These are phyloP conservation scores for Penelope pileata DNA, from an alignment of 2,113 vertebrate genomes.

Conservation along the genomic window DNA sequence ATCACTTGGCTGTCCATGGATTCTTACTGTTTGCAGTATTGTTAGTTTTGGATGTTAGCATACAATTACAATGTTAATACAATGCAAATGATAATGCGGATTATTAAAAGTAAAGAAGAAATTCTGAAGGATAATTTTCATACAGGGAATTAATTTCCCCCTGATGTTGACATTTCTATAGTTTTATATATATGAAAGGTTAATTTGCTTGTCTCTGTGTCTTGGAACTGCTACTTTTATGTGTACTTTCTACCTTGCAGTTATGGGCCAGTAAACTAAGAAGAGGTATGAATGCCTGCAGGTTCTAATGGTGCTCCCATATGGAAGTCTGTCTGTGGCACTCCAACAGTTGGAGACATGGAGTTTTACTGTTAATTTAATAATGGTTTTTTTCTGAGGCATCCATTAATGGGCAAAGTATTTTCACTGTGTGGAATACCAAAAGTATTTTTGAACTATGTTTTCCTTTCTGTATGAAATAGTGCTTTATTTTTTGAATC, in stretches of 20 bases:
- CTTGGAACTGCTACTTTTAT: background rate
- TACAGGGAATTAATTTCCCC: background rate
- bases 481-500: background rate
- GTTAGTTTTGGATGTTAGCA: background rate
- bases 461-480: background rate
- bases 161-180: background rate
- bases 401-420: background rate
- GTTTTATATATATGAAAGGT: background rate
- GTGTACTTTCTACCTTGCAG: background rate
- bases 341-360: background rate
- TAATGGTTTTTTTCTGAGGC: background rate
- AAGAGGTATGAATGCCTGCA: background rate
- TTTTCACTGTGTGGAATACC: background rate
- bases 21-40: background rate
- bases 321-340: conserved; percentile 5
- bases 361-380: background rate
- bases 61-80: background rate
- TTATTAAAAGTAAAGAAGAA: background rate
- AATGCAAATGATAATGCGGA: background rate
- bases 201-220: background rate
- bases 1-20: background rate
- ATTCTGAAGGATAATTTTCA: background rate
- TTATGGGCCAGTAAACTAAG: background rate
- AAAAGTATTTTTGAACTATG: background rate
- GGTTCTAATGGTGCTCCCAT: conserved; percentile 35